These are phyloP conservation scores for Oscheius onirici DNA, from an alignment of 2,888 invertebrate genomes.

Conservation along the genomic window DNA sequence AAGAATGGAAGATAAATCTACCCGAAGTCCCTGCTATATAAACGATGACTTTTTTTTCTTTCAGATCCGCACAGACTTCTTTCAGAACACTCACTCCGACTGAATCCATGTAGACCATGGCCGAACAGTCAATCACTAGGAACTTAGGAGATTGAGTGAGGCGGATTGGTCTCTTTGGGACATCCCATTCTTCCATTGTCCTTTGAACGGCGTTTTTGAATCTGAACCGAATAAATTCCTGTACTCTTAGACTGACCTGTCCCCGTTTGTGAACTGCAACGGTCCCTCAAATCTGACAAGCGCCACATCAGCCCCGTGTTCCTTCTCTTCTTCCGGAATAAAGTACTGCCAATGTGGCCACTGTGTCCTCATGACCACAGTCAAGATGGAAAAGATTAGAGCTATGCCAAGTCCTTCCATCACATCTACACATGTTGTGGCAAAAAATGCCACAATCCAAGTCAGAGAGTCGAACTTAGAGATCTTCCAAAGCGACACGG, in stretches of 20 bases:
- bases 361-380: slow-evolving; percentile 70
- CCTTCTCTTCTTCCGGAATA: slow-evolving; percentile 10
- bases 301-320: slow-evolving; percentile 21
- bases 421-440: slow-evolving; percentile 69
- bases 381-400: slow-evolving; percentile 68
- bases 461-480: slow-evolving; percentile 79
- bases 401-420: slow-evolving; percentile 68
- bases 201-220: slow-evolving; percentile 12
- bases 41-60: slow-evolving; percentile 1
- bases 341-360: slow-evolving; percentile 36
- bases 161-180: slow-evolving; percentile 1
- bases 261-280: slow-evolving; percentile 28
- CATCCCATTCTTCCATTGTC: slow-evolving; percentile 1
- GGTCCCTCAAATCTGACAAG: slow-evolving; percentile 29
- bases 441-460: slow-evolving; percentile 70
- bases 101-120: slow-evolving; percentile 16
- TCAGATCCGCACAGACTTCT: slow-evolving; percentile 1
- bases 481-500: slow-evolving; percentile 80
- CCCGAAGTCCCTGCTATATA: slow-evolving; percentile 17
- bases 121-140: slow-evolving; percentile 23
- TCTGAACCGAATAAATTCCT: not conserved
- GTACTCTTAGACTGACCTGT: not conserved
- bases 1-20: not conserved
- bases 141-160: slow-evolving; percentile 8
- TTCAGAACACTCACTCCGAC: slow-evolving; percentile 12